phyloP scores from a whole-genome alignment of 2,888 invertebrate species.

The Spisula solida region DNA sequence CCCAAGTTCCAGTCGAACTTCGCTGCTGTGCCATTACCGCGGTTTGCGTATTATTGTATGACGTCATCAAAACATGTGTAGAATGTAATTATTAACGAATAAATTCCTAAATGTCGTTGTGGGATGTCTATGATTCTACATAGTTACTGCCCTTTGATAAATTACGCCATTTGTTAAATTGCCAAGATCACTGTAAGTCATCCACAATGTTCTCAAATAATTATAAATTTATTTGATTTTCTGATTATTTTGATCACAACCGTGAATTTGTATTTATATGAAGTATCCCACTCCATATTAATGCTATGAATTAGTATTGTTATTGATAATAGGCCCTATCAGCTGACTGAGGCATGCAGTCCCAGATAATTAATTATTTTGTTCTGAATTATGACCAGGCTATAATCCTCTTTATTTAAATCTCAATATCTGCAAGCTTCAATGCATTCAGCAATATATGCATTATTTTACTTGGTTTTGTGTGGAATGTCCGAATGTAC shows the following conservation, averaged over 20 bases:
- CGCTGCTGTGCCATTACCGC: slow-evolving; percentile 82
- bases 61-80: slow-evolving; percentile 67
- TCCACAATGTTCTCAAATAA: no score
- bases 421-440: background rate
- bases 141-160: background rate
- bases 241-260: no score
- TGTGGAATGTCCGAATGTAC: background rate
- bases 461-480: background rate
- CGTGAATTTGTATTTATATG: no score
- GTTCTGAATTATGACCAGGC: no score
- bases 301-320: no score
- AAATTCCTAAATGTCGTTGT: background rate
- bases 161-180: background rate
- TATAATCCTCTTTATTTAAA: background rate
- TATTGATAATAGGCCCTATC: no score
- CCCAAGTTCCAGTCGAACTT: slow-evolving; percentile 79
- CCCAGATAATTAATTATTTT: no score
- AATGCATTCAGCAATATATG: background rate
- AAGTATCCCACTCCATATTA: no score
- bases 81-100: background rate
- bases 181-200: no score
- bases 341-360: no score
- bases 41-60: slow-evolving; percentile 67
- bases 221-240: no score
- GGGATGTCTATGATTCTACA: background rate